Base-by-base conservation (phyloP, 2,113 vertebrate genomes). In the Oreochromis tanganicae region DNA sequence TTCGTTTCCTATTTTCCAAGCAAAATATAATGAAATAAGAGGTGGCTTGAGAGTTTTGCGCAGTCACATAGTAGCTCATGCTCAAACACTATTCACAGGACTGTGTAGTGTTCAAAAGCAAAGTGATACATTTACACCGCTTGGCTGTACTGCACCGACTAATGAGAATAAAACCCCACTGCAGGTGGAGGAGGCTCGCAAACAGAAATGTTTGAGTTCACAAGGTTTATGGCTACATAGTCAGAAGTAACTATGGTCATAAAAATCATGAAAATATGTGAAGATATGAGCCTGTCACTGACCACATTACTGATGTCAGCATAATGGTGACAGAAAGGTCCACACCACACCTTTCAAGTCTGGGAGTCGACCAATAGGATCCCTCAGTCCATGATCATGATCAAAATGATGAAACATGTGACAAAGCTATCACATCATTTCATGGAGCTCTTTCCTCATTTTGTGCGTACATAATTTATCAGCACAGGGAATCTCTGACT, bases 1-100 rank as follows among this genome's bases (percentile, higher is more conserved):
- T 24, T 2, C 0, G 21, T 43, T 73, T 46, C 21, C 21, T 16
- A 73, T 46, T 73, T 46, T 10, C 66, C 0, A 4, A 1, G 13
- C 1, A 73, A 73, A 73, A 73, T 16, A 2, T 27, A 27, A 73
- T 24, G 38, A 73, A 73, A 10, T 46, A 27, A 46, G 5, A 24
- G 14, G 5, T 46, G 68, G 13, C 38, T 73, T 16, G 5, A 73
- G 38, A 46, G 1, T 73, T 46, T 73, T 46, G n/a, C 3, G 0
- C 36, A 71, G n/a, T 73, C 38, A 46, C 38, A 46, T 10, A 27
- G 41, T 1, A 17, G 41, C 41, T 73, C 21, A 27, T 14, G 21
- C 41, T 73, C 14, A 46, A 29, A 17, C 21, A 73, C 41, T 46
- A 48, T 3, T 73, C 68, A 73, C 41, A 48, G 9, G 41, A 46